Conservation (phyloP, 2,797 vertebrate species). For the Hippopotamyrus pictus region DNA sequence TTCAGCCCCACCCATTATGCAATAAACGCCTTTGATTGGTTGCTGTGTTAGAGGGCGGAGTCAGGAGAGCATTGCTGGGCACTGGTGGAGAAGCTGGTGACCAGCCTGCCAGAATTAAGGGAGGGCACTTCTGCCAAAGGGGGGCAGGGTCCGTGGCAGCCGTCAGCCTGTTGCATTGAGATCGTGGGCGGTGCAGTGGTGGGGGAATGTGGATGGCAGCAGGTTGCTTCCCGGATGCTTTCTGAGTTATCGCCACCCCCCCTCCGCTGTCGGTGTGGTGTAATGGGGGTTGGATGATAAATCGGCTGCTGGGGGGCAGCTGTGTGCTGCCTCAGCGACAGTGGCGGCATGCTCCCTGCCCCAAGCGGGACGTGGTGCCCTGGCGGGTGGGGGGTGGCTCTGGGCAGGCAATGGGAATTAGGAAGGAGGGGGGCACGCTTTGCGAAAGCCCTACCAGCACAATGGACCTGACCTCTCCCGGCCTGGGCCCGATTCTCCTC, state of each 20-base stretch:
- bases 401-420: slow-evolving; percentile 8
- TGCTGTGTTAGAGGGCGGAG: not conserved
- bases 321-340: slow-evolving; percentile 25
- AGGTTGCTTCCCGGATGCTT: slow-evolving; percentile 41
- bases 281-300: slow-evolving; percentile 51
- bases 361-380: slow-evolving; percentile 54
- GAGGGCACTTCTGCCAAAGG: not conserved
- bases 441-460: not conserved
- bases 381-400: slow-evolving; percentile 27
- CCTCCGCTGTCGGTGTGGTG: slow-evolving; percentile 46
- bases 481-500: not conserved
- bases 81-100: slow-evolving; percentile 63
- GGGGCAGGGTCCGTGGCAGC: not conserved
- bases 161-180: slow-evolving; percentile 36
- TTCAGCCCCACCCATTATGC: slow-evolving; percentile 40
- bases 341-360: slow-evolving; percentile 56
- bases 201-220: slow-evolving; percentile 58
- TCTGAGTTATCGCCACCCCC: slow-evolving; percentile 30
- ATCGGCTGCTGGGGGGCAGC: slow-evolving; percentile 45
- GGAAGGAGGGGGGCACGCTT: not conserved
- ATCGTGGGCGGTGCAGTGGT: slow-evolving; percentile 53
- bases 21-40: slow-evolving; percentile 51
- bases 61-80: slow-evolving; percentile 30
- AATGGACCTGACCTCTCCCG: slow-evolving; percentile 13
- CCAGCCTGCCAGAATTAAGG: slow-evolving; percentile 50